Evolutionary conservation across 2,797 vertebrate species (phyloP), one percentile per base, ranked within the genome.

Genomic region (Labroides dimidiatus): DNA sequence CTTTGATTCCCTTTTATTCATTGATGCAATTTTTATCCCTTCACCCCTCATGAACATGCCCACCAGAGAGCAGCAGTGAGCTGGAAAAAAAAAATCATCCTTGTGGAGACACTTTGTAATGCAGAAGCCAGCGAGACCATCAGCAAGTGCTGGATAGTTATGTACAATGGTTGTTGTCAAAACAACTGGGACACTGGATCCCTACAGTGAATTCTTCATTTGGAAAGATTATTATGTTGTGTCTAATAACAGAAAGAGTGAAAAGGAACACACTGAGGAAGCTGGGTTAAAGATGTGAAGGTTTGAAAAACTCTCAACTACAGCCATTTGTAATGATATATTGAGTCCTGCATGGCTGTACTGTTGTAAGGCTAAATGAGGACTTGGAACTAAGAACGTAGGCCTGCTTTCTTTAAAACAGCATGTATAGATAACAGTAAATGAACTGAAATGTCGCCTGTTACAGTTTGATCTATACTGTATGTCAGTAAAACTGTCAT

Each of bases 21-120:
- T 2, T 13, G 11, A 39, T 14, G 36, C 27, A 3, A 27, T 37
- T 27, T 27, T 27, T 6, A 27, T 8, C 10, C 9, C 3, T 8
- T 37, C 2, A 4, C 11, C 36, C 36, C 10, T 4, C 36, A 37
- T 9, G 0, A 14, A 27, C 13, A 17, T 43, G 2, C 64, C 88
- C 87, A 87, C 58, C 42, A 88, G 86, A 69, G 75, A 16, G 85
- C 88, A 90, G 73, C 63, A 79, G 33, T 23, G 56, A 20, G 49
- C 52, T 63, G 30, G 53, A 61, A 24, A 51, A 55, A 61, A 24
- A 51, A 16, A 0, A 48, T 30, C 0, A 6, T 6, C 2, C 20
- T 10, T 45, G 2, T 50, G 41, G 55, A 36, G 21, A 39, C 27
- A 68, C 30, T 37, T 15, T 10, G 16, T 49, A 7, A 17, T 33